phyloP scores from a whole-genome alignment of 1,140 invertebrate species.

The Cherax destructor region DNA sequence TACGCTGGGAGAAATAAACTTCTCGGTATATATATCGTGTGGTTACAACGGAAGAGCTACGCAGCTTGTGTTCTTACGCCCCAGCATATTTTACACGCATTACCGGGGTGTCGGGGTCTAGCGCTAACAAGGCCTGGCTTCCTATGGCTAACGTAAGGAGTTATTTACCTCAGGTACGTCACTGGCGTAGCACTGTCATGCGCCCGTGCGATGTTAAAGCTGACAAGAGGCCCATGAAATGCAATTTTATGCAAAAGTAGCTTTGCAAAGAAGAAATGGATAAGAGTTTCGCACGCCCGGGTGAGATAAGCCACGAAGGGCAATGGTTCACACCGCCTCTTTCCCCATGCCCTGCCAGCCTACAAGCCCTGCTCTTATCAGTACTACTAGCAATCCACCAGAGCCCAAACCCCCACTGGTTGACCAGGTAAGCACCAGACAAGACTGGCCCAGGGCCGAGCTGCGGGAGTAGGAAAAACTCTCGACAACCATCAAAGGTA shows the following conservation, averaged over 20 bases:
- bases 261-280: not conserved
- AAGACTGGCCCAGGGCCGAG: too few species aligned
- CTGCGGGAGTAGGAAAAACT: too few species aligned
- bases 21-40: not conserved
- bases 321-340: too few species aligned
- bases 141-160: constrained; percentile 19
- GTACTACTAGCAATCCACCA: too few species aligned
- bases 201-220: not conserved
- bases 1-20: too few species aligned
- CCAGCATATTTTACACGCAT: constrained; percentile 26
- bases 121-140: constrained; percentile 29
- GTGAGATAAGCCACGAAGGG: not conserved
- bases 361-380: too few species aligned
- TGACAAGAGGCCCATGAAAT: constrained; percentile 21
- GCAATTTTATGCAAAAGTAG: constrained; percentile 28
- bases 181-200: not conserved
- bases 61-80: constrained; percentile 5
- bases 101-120: not conserved
- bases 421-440: too few species aligned
- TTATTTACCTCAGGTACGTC: constrained; percentile 13
- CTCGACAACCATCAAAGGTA: too few species aligned
- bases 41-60: not conserved
- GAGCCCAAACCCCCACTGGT: too few species aligned
- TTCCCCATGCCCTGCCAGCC: too few species aligned
- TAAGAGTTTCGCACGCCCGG: not conserved